Percentiles rank a stretch among this genome's conserved stretches.
Evolutionary conservation across 1,140 invertebrate species (phyloP).

Genomic region (Eumeta japonica): DNA sequence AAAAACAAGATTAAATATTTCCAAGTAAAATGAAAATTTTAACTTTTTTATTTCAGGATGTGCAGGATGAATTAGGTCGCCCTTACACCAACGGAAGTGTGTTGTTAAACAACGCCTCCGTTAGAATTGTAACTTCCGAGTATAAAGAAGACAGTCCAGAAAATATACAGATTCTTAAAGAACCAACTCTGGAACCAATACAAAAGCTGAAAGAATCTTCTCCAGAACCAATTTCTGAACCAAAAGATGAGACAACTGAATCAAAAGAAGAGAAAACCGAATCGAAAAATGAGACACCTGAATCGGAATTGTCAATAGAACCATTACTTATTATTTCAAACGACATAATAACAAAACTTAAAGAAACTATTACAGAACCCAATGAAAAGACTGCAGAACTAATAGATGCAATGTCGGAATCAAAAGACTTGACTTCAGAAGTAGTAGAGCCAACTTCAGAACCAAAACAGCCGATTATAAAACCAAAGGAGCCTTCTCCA

Average conservation of each 20-base stretch:
- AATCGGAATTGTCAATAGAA: not conserved
- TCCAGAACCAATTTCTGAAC: conserved; percentile 4
- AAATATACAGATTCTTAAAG: conserved; percentile 13
- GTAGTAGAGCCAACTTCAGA: too few relatives aligned
- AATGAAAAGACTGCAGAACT: too few relatives aligned
- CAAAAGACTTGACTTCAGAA: too few relatives aligned
- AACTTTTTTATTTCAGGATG: conserved; percentile 27
- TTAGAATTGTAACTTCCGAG: conserved; percentile 42
- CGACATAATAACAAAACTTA: too few relatives aligned
- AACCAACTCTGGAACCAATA: conserved; percentile 8
- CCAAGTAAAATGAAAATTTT: conserved; percentile 1
- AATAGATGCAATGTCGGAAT: too few relatives aligned
- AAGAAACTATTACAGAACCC: too few relatives aligned
- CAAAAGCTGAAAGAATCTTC: conserved; percentile 20
- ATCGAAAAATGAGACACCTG: not conserved
- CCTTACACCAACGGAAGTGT: conserved; percentile 51
- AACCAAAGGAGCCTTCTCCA: too few relatives aligned
- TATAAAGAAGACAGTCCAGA: conserved; percentile 32
- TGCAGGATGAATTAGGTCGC: conserved; percentile 39
- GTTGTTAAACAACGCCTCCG: conserved; percentile 33
- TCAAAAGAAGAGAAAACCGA: not conserved
- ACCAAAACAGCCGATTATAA: too few relatives aligned
- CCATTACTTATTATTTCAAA: too few relatives aligned
- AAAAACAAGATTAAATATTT: too few relatives aligned
- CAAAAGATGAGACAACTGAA: conserved; percentile 6